Evolutionary conservation across 1,140 invertebrate species (phyloP).

Genomic region (Daktulosphaira vitifoliae): DNA sequence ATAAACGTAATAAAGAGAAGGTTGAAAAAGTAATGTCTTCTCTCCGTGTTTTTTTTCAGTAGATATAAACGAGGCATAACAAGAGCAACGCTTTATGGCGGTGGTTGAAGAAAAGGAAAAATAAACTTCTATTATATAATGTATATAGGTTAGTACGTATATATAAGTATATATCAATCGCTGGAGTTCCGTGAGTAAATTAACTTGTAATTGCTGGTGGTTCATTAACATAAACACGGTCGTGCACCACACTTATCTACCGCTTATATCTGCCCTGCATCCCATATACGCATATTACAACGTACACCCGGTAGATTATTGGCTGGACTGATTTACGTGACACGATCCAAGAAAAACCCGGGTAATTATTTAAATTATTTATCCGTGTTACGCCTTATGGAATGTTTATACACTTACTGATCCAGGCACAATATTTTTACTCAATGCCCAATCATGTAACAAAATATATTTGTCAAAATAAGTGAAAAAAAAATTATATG

Average conservation of each 20-base stretch:
- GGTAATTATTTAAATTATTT: constrained; percentile 14
- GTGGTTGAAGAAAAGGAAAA: not conserved
- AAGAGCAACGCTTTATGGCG: not conserved
- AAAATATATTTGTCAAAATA: too few species aligned
- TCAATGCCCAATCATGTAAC: too few species aligned
- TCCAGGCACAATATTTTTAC: too few species aligned
- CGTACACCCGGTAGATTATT: constrained; percentile 15
- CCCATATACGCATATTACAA: not conserved
- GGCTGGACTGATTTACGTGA: constrained; percentile 26
- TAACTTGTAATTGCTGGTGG: constrained; percentile 29
- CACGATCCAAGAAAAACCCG: constrained; percentile 4
- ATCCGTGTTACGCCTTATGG: not conserved
- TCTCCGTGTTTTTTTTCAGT: too few species aligned
- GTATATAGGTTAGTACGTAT: too few species aligned
- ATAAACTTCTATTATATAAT: not conserved
- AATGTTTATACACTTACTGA: too few species aligned
- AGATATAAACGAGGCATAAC: not conserved
- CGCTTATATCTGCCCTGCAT: constrained; percentile 13
- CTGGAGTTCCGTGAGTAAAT: constrained; percentile 25
- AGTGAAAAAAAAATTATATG: too few species aligned
- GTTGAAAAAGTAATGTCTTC: too few species aligned
- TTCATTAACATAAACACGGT: constrained; percentile 34
- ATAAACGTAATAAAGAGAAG: too few species aligned
- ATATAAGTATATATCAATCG: constrained; percentile 31
- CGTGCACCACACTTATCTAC: constrained; percentile 27